phyloP scores from a whole-genome alignment of 2,797 vertebrate species.

The Leptodactylus fallax region DNA sequence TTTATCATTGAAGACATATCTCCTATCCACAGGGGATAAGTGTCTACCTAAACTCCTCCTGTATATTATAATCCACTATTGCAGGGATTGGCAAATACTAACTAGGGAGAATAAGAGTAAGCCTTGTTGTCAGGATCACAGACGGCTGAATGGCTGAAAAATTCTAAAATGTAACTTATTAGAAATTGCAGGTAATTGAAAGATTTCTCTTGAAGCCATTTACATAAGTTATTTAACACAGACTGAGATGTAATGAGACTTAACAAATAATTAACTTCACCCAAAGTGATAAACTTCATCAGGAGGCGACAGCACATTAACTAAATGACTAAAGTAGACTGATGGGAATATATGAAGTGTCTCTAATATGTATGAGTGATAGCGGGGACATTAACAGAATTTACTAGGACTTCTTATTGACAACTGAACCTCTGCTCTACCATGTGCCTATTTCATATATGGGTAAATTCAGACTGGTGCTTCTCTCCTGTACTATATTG shows the following conservation, averaged over 20 bases:
- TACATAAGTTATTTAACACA: background rate
- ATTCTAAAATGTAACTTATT: background rate
- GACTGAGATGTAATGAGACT: slow-evolving; percentile 1
- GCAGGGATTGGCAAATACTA: no score
- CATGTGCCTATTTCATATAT: no score
- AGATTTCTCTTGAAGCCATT: background rate
- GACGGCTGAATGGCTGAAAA: background rate
- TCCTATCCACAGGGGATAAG: no score
- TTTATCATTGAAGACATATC: no score
- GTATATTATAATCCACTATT: no score
- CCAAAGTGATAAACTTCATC: background rate
- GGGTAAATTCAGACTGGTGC: no score
- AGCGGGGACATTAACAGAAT: background rate
- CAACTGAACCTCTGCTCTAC: background rate
- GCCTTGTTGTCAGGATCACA: background rate
- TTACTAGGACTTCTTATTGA: background rate
- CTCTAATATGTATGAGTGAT: no score
- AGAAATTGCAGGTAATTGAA: background rate
- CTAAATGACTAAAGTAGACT: background rate
- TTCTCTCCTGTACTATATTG: no score
- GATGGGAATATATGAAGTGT: background rate
- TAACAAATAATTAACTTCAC: background rate
- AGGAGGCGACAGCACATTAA: background rate
- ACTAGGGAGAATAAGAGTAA: no score
- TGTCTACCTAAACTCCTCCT: no score